These are phyloP conservation scores for Podilymbus podiceps DNA, from an alignment of 2,113 vertebrate species.

Conservation along the genomic window DNA sequence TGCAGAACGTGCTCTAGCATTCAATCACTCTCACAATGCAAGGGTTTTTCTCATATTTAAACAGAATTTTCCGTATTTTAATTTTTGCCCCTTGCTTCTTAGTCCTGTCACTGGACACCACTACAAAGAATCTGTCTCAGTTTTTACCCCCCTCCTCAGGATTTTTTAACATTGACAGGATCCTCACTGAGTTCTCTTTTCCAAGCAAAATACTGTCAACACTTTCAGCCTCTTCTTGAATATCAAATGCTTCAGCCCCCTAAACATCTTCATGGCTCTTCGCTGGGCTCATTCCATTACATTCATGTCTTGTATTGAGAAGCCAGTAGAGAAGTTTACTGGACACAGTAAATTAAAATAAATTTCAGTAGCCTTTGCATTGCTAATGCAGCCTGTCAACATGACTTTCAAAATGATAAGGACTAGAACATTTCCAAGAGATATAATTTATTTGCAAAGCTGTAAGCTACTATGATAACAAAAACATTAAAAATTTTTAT, in stretches of 20 bases:
- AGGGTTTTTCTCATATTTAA: not conserved
- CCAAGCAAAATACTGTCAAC: not conserved
- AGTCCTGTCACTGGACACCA: not conserved
- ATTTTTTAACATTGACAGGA: not conserved
- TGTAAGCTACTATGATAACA: not conserved
- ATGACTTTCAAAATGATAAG: not conserved
- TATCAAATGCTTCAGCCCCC: not conserved
- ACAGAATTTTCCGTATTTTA: not conserved
- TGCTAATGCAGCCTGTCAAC: not conserved
- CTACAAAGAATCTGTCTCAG: not conserved
- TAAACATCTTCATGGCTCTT: not conserved
- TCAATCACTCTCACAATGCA: not conserved
- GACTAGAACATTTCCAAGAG: not conserved
- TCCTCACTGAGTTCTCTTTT: not conserved
- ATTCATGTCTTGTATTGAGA: not conserved
- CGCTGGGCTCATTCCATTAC: not conserved
- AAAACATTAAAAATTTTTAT: not conserved
- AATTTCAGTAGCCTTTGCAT: not conserved
- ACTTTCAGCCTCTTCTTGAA: not conserved
- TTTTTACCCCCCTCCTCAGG: not conserved
- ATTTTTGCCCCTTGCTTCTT: not conserved
- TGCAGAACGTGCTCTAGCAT: accelerated
- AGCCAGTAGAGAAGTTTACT: not conserved
- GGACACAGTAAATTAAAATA: not conserved
- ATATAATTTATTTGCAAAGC: not conserved